These are phyloP conservation scores for Cossypha polioptera DNA, from an alignment of 2,797 vertebrate species.

Conservation along the genomic window DNA sequence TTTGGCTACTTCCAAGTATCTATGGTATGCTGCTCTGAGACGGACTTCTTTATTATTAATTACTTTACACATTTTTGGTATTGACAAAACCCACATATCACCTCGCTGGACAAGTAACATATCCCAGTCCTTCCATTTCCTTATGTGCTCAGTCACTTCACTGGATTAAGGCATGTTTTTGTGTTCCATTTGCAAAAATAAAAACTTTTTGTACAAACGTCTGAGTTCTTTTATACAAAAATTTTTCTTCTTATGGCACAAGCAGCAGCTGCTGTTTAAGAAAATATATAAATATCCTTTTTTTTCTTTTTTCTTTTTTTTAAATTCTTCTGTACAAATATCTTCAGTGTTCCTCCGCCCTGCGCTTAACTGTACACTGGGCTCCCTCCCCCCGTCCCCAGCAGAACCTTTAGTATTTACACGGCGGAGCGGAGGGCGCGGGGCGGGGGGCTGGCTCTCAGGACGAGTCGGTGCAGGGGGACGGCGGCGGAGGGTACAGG, in stretches of 20 bases:
- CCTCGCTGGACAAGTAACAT: slow-evolving; percentile 60
- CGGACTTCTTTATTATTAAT: slow-evolving; percentile 31
- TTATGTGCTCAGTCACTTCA: slow-evolving; percentile 76
- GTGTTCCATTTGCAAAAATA: slow-evolving; percentile 89
- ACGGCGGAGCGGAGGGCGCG: not conserved
- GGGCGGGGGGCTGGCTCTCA: slow-evolving; percentile 79
- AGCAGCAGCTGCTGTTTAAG: slow-evolving; percentile 91
- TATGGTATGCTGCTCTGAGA: slow-evolving; percentile 72
- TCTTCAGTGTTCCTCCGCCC: slow-evolving; percentile 72
- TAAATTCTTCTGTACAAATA: slow-evolving; percentile 87
- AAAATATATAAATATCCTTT: slow-evolving; percentile 99
- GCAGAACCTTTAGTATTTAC: slow-evolving; percentile 85
- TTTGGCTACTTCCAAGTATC: slow-evolving; percentile 71
- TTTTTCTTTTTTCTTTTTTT: not conserved
- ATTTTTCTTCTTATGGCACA: slow-evolving; percentile 86
- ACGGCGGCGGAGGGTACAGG: slow-evolving; percentile 94
- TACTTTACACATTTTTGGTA: slow-evolving; percentile 81
- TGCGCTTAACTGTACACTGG: slow-evolving; percentile 77
- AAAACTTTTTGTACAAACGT: slow-evolving; percentile 89
- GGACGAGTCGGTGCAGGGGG: slow-evolving; percentile 96
- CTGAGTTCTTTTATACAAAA: slow-evolving; percentile 89
- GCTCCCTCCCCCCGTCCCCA: slow-evolving; percentile 76
- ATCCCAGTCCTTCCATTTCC: slow-evolving; percentile 76
- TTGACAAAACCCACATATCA: slow-evolving; percentile 73
- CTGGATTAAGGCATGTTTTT: slow-evolving; percentile 94